phyloP scores from a whole-genome alignment of 2,888 invertebrate species.

The Zygogramma bicolorata region DNA sequence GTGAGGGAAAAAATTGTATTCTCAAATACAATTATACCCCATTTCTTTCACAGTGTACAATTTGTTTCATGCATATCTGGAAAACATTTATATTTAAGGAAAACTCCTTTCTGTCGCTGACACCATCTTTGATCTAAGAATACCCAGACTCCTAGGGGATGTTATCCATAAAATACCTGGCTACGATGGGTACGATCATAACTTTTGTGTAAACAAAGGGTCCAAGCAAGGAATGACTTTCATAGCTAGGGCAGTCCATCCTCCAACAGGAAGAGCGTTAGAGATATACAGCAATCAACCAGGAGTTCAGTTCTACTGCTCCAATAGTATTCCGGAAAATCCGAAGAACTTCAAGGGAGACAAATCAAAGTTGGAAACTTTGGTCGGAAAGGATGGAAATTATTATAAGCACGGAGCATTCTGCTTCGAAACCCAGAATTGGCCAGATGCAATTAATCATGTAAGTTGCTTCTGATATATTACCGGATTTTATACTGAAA shows the following conservation, averaged over 20 bases:
- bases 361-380: conserved; percentile 30
- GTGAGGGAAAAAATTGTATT: too few species aligned
- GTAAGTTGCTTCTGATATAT: conserved; percentile 70
- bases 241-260: conserved; percentile 78
- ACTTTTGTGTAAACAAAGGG: conserved; percentile 81
- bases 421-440: conserved; percentile 93
- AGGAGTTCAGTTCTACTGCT: conserved; percentile 91
- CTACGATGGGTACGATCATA: conserved; percentile 82
- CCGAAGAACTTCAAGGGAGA: conserved; percentile 54
- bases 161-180: conserved; percentile 76
- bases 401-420: conserved; percentile 74
- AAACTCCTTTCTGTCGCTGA: conserved; percentile 78
- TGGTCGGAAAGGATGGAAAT: conserved; percentile 54
- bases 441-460: conserved; percentile 90
- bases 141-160: conserved; percentile 74
- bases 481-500: too few species aligned
- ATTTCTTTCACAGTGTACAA: too few species aligned
- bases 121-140: conserved; percentile 81
- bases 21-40: too few species aligned
- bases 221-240: conserved; percentile 71
- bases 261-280: conserved; percentile 73
- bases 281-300: conserved; percentile 90
- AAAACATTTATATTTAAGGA: conserved; percentile 67
- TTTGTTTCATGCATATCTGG: neutral
- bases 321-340: conserved; percentile 77